Percentiles rank a stretch among this genome's conserved stretches.
phyloP scores from a whole-genome alignment of 2,888 invertebrate species.

The Morpho deidamia region DNA sequence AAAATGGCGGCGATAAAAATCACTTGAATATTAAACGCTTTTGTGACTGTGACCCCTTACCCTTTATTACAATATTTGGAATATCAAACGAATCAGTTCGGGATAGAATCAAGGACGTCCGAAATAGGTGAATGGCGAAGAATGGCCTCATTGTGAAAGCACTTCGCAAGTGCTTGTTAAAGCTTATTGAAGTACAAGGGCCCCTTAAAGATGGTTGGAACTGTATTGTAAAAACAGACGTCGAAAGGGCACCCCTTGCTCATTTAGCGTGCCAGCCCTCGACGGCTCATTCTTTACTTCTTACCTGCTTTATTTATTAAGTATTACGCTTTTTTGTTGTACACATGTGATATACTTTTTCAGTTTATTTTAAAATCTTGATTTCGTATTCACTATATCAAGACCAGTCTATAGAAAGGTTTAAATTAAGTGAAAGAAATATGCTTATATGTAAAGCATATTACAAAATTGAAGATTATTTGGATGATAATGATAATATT shows the following conservation, averaged over 20 bases:
- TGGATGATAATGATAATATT: too few relatives aligned
- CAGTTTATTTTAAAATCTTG: too few relatives aligned
- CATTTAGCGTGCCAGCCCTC: slow-evolving; percentile 63
- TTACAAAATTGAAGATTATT: too few relatives aligned
- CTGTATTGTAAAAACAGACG: slow-evolving; percentile 50
- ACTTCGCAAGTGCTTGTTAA: slow-evolving; percentile 62
- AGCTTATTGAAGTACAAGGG: slow-evolving; percentile 67
- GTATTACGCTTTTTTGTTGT: slow-evolving; percentile 3
- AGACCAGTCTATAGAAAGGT: too few relatives aligned
- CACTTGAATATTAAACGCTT: slow-evolving; percentile 48
- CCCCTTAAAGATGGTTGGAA: slow-evolving; percentile 45
- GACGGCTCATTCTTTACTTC: slow-evolving; percentile 44
- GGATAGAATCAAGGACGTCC: slow-evolving; percentile 64
- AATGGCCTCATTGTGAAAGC: slow-evolving; percentile 59
- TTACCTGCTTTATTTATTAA: slow-evolving; percentile 43
- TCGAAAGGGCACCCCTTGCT: slow-evolving; percentile 64
- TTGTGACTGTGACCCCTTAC: slow-evolving; percentile 55
- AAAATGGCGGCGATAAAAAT: slow-evolving; percentile 47
- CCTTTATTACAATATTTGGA: slow-evolving; percentile 38
- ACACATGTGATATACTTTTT: too few relatives aligned
- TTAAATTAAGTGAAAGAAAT: too few relatives aligned
- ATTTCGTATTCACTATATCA: too few relatives aligned
- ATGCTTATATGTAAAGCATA: too few relatives aligned
- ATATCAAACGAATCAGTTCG: slow-evolving; percentile 24
- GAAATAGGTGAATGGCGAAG: slow-evolving; percentile 53